Evolutionary conservation across 2,797 vertebrate genomes (phyloP).

Genomic region (Enteromius treurensis): DNA sequence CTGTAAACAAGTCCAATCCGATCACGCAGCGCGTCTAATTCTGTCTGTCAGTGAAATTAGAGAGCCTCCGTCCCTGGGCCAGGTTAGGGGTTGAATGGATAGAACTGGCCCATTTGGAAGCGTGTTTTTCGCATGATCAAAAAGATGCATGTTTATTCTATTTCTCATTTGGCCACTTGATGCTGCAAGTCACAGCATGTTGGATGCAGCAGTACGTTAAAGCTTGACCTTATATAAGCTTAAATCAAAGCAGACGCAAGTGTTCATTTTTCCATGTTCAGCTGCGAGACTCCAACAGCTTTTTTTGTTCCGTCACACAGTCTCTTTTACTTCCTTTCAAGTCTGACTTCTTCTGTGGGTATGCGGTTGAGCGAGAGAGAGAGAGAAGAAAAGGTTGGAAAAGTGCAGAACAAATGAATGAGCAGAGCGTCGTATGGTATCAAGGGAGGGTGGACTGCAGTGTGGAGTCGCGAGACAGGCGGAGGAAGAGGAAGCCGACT

Average conservation of each 20-base stretch:
- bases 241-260: constrained; percentile 31
- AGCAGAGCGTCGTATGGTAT: constrained; percentile 69
- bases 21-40: constrained; percentile 84
- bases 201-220: neutral
- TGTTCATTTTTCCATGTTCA: constrained; percentile 52
- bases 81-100: constrained; percentile 47
- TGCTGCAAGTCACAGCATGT: neutral
- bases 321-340: constrained; percentile 62
- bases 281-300: constrained; percentile 42
- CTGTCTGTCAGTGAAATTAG: constrained; percentile 79
- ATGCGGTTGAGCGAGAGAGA: constrained; percentile 57
- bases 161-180: neutral
- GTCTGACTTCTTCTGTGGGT: constrained; percentile 58
- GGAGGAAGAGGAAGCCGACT: constrained; percentile 70
- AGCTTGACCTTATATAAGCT: constrained; percentile 34
- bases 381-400: constrained; percentile 64
- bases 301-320: constrained; percentile 54
- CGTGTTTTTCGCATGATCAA: neutral
- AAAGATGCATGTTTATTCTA: neutral
- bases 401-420: constrained; percentile 71
- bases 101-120: constrained; percentile 21
- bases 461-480: constrained; percentile 62
- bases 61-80: constrained; percentile 40
- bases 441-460: constrained; percentile 71
- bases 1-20: constrained; percentile 87